Evolutionary conservation across 2,888 invertebrate species (phyloP).

Genomic region (Drosophila mercatorum): DNA sequence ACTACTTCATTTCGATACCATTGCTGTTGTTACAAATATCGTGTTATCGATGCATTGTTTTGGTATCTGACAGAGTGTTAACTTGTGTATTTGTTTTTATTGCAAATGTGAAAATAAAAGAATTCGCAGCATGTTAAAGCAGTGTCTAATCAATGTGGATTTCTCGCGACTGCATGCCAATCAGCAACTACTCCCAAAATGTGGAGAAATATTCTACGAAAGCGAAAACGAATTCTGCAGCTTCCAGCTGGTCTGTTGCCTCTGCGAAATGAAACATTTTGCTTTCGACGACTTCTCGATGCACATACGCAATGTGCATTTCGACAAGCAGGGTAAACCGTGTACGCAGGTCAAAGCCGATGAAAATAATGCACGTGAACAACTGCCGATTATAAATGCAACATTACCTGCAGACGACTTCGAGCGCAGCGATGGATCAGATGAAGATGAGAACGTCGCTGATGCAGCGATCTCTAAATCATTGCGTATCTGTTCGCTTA

Average conservation of each 20-base stretch:
- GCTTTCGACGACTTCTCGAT: conserved; percentile 64
- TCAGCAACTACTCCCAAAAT: conserved; percentile 60
- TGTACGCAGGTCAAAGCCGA: conserved; percentile 25
- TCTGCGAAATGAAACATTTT: conserved; percentile 73
- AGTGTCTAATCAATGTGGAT: conserved; percentile 62
- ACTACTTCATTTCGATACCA: conserved; percentile 29
- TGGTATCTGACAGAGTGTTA: conserved; percentile 14
- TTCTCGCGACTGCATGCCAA: conserved; percentile 56
- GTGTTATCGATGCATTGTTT: conserved; percentile 27
- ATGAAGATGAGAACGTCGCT: conserved; percentile 9
- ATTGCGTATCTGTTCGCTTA: conserved; percentile 20
- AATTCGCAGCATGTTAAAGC: conserved; percentile 61
- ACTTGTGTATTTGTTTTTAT: conserved; percentile 38
- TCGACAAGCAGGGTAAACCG: conserved; percentile 46
- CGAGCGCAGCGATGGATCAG: conserved; percentile 9
- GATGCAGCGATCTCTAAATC: neutral
- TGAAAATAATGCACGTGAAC: neutral
- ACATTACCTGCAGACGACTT: neutral
- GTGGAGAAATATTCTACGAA: conserved; percentile 71
- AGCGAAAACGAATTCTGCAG: conserved; percentile 47
- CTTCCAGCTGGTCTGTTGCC: conserved; percentile 61
- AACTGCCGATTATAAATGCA: neutral
- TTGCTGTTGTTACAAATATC: conserved; percentile 5
- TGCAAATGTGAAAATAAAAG: conserved; percentile 34
- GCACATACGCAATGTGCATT: conserved; percentile 67